These are phyloP conservation scores for Geotrypetes seraphini DNA, from an alignment of 2,797 vertebrate species.

Conservation along the genomic window DNA sequence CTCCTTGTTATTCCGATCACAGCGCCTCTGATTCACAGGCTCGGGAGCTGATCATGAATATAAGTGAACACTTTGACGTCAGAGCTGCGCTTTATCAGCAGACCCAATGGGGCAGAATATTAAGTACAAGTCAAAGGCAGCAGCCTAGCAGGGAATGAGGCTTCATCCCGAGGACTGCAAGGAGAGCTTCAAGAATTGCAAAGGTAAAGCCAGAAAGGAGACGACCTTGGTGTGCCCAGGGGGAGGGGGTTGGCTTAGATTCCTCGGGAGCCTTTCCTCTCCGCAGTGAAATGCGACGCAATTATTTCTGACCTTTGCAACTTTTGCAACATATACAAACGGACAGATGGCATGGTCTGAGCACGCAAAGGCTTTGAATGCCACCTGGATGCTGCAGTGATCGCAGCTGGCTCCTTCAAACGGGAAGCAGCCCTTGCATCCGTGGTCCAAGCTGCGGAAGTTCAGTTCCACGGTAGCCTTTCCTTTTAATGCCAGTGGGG, in stretches of 20 bases:
- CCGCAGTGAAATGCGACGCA: too few relatives aligned
- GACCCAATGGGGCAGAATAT: constrained; percentile 68
- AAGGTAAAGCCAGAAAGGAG: too few relatives aligned
- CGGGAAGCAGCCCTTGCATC: too few relatives aligned
- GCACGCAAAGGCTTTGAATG: too few relatives aligned
- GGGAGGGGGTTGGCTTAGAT: too few relatives aligned
- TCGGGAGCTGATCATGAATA: constrained; percentile 57
- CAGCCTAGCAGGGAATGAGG: constrained; percentile 45
- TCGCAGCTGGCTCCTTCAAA: too few relatives aligned
- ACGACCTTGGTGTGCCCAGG: too few relatives aligned
- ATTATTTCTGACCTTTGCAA: too few relatives aligned
- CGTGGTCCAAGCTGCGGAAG: constrained; percentile 13
- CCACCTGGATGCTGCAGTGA: too few relatives aligned
- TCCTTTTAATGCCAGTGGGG: background rate
- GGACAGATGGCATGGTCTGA: too few relatives aligned
- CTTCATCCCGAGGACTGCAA: constrained; percentile 12
- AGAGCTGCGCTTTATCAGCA: constrained; percentile 70
- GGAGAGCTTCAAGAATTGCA: constrained; percentile 13
- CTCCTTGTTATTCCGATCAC: constrained; percentile 57
- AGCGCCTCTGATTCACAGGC: constrained; percentile 54
- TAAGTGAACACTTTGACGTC: constrained; percentile 81
- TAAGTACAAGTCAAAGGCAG: constrained; percentile 55
- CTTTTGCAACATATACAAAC: too few relatives aligned
- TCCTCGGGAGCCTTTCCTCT: too few relatives aligned
- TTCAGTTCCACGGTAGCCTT: constrained; percentile 7